phyloP scores from a whole-genome alignment of 1,140 invertebrate genomes.

The Bradysia coprophila region DNA sequence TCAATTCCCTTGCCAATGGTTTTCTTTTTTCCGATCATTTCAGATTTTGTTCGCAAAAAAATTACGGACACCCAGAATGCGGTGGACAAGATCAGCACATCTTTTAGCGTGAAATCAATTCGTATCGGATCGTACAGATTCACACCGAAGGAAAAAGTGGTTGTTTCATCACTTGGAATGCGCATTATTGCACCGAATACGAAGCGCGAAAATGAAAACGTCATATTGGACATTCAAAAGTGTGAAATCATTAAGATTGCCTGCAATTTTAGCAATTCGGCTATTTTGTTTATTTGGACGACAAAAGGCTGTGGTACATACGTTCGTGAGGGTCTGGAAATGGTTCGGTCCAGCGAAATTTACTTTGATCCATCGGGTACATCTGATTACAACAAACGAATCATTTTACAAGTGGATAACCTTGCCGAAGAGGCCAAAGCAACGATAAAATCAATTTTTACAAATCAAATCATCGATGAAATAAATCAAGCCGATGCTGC shows the following conservation, averaged over 20 bases:
- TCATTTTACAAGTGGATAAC: slow-evolving; percentile 55
- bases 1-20: too few relatives aligned
- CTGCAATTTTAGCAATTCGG: slow-evolving; percentile 47
- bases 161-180: slow-evolving; percentile 40
- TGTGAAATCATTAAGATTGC: slow-evolving; percentile 50
- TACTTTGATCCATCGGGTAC: slow-evolving; percentile 35
- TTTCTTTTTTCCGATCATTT: too few relatives aligned
- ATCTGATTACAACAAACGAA: slow-evolving; percentile 47
- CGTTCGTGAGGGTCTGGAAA: slow-evolving; percentile 46
- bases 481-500: slow-evolving; percentile 46
- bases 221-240: slow-evolving; percentile 38
- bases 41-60: slow-evolving; percentile 16
- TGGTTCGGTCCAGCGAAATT: slow-evolving; percentile 27
- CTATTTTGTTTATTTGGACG: slow-evolving; percentile 62
- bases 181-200: slow-evolving; percentile 44
- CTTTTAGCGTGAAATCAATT: slow-evolving; percentile 27
- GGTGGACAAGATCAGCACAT: slow-evolving; percentile 21
- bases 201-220: slow-evolving; percentile 32
- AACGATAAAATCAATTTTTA: slow-evolving; percentile 44
- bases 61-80: slow-evolving; percentile 11
- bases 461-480: slow-evolving; percentile 40
- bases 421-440: slow-evolving; percentile 42
- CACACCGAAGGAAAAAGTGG: slow-evolving; percentile 41
- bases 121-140: slow-evolving; percentile 63
- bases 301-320: slow-evolving; percentile 38